Conservation (phyloP, 1,140 invertebrate species). For the Solen grandis region DNA sequence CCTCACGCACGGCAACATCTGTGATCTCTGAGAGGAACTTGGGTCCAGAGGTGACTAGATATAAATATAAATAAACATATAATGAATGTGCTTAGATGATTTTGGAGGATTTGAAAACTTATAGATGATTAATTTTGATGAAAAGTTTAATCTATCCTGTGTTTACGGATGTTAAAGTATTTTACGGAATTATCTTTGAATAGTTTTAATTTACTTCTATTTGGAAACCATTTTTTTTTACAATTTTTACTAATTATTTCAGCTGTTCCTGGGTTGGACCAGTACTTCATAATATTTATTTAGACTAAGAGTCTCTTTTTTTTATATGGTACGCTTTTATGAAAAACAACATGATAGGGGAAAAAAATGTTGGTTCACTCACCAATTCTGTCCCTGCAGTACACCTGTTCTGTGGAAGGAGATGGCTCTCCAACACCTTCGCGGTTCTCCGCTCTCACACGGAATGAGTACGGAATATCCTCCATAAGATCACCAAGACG, state of each 20-base stretch:
- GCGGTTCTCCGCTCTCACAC: slow-evolving; percentile 98
- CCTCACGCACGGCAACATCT: slow-evolving; percentile 69
- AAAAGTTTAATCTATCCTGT: not conserved
- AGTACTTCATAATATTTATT: too few species aligned
- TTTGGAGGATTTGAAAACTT: not conserved
- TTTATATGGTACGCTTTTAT: too few species aligned
- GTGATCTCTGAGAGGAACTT: slow-evolving; percentile 71
- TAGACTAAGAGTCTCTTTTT: too few species aligned
- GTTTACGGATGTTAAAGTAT: too few species aligned
- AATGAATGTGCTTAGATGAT: too few species aligned
- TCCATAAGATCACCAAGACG: slow-evolving; percentile 91
- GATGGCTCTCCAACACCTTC: slow-evolving; percentile 97
- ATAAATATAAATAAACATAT: slow-evolving; percentile 18
- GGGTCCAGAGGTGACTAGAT: slow-evolving; percentile 69
- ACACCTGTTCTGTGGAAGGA: slow-evolving; percentile 79
- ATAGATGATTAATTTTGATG: not conserved
- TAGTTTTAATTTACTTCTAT: too few species aligned
- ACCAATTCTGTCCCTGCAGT: slow-evolving; percentile 91
- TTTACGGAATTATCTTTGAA: too few species aligned
- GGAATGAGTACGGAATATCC: slow-evolving; percentile 96
- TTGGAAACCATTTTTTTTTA: too few species aligned
- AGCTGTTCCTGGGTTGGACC: too few species aligned
- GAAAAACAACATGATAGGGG: too few species aligned
- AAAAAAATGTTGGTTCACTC: slow-evolving; percentile 28
- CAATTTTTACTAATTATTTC: too few species aligned